Conservation (phyloP, 1,140 invertebrate species). For the Papilio helenus region DNA sequence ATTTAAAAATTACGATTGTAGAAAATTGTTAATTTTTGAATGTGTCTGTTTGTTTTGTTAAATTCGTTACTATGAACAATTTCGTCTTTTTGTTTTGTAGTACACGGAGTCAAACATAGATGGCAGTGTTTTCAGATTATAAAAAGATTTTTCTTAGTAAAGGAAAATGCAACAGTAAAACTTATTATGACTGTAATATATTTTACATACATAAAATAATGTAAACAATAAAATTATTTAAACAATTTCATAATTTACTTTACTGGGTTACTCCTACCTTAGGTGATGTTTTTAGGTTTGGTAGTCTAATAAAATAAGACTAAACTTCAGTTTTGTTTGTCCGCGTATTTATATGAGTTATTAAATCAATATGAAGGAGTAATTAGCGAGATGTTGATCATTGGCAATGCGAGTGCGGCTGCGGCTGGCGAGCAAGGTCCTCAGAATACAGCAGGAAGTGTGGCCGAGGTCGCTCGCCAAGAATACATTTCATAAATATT, state of each 20-base stretch:
- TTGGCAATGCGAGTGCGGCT: slow-evolving; percentile 51
- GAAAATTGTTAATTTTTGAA: no score
- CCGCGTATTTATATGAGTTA: slow-evolving; percentile 40
- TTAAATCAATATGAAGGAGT: slow-evolving; percentile 38
- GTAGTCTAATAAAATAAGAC: no score
- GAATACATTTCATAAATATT: slow-evolving; percentile 45
- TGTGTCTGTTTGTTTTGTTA: neutral
- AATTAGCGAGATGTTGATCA: slow-evolving; percentile 49
- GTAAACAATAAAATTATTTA: no score
- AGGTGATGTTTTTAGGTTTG: no score
- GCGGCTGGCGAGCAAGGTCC: slow-evolving; percentile 54
- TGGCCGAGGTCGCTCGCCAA: slow-evolving; percentile 51
- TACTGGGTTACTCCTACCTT: no score
- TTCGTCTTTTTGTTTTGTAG: neutral
- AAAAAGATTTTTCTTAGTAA: no score
- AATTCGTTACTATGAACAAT: neutral
- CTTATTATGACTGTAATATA: no score
- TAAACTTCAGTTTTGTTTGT: neutral
- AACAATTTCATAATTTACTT: no score
- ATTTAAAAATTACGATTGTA: no score
- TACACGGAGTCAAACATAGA: slow-evolving; percentile 43
- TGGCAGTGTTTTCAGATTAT: slow-evolving; percentile 41
- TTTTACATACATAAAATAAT: no score
- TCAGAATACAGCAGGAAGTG: slow-evolving; percentile 60
- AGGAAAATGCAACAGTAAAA: no score